Conservation (phyloP, 2,113 vertebrate genomes). For the Engystomops pustulosus region DNA sequence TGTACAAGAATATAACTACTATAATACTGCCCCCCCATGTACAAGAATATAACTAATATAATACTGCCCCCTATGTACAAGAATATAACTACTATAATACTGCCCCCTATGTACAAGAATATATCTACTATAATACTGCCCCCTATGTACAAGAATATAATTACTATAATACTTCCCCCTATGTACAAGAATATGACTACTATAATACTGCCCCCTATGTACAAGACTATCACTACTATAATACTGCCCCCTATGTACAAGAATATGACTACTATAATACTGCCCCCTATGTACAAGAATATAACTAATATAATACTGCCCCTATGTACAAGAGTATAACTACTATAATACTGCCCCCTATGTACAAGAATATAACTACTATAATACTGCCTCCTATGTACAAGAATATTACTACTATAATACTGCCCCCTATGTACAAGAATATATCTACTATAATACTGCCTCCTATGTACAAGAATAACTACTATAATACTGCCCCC, state of each 20-base stretch:
- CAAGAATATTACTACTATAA: too few species aligned
- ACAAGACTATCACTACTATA: constrained; percentile 1
- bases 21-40: background rate
- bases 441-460: too few species aligned
- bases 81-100: constrained; percentile 14
- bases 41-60: background rate
- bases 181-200: background rate
- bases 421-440: too few species aligned
- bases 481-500: too few species aligned
- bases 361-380: background rate
- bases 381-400: background rate
- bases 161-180: background rate
- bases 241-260: background rate
- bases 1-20: too few species aligned
- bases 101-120: background rate
- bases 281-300: background rate
- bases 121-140: background rate
- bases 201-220: background rate
- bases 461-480: too few species aligned
- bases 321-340: background rate
- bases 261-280: constrained; percentile 6
- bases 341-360: background rate
- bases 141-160: constrained; percentile 2
- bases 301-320: constrained; percentile 1
- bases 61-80: too few species aligned